These are phyloP conservation scores for Pomacea canaliculata DNA, from an alignment of 2,888 invertebrate genomes.

Conservation along the genomic window DNA sequence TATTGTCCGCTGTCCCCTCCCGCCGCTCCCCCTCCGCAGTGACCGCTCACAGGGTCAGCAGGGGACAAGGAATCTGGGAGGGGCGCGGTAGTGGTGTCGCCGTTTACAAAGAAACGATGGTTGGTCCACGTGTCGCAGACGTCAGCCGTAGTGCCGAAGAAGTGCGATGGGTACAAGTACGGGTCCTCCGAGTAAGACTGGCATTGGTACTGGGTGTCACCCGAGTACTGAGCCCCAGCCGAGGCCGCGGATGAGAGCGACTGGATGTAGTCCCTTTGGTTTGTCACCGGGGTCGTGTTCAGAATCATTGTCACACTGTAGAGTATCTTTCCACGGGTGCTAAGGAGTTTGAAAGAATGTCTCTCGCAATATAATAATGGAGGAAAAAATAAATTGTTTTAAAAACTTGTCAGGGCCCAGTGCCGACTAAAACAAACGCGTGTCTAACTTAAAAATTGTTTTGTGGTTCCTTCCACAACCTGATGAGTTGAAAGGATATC, in stretches of 20 bases:
- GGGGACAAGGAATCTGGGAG: conserved; percentile 1
- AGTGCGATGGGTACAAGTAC: conserved; percentile 4
- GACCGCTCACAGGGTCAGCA: not conserved
- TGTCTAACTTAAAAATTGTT: too few species aligned
- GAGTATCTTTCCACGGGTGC: too few species aligned
- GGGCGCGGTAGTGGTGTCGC: not conserved
- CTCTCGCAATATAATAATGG: too few species aligned
- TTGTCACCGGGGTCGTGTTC: not conserved
- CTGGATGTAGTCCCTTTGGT: conserved; percentile 1
- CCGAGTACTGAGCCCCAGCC: not conserved
- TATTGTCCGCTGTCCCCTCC: not conserved
- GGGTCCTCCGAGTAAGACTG: conserved; percentile 19
- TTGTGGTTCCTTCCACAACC: too few species aligned
- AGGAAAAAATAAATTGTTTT: too few species aligned
- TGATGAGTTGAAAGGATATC: too few species aligned
- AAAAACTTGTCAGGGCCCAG: too few species aligned
- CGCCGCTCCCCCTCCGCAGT: not conserved
- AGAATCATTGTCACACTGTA: conserved; percentile 3
- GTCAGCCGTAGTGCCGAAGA: conserved; percentile 2
- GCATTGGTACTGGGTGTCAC: conserved; percentile 19
- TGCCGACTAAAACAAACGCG: too few species aligned
- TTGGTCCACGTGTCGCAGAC: conserved; percentile 12
- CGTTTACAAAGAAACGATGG: conserved; percentile 16
- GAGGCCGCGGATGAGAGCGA: not conserved
- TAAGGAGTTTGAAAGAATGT: too few species aligned